These are phyloP conservation scores for Burhinus oedicnemus DNA, from an alignment of 2,113 vertebrate genomes.

Conservation along the genomic window DNA sequence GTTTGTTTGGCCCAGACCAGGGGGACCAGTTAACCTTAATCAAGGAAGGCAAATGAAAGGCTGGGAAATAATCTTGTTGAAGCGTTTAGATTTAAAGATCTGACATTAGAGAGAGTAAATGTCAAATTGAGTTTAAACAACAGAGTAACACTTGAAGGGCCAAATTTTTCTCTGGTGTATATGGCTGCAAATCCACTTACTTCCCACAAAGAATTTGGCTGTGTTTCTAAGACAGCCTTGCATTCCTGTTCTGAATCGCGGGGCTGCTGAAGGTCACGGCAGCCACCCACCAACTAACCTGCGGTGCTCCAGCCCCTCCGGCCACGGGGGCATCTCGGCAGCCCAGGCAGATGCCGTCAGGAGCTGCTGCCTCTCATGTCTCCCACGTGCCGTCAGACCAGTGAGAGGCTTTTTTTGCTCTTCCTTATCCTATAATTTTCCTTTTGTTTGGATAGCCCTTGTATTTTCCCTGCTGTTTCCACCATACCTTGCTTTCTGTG, in stretches of 20 bases:
- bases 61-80: neutral
- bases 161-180: neutral
- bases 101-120: conserved; percentile 57
- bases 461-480: neutral
- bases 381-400: neutral
- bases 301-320: neutral
- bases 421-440: neutral
- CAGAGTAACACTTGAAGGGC: neutral
- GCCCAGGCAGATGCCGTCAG: neutral
- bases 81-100: conserved; percentile 27
- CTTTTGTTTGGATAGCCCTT: neutral
- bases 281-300: neutral
- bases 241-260: rapidly evolving
- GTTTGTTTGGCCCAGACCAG: neutral
- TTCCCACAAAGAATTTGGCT: neutral
- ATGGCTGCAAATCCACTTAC: neutral
- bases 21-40: conserved; percentile 45
- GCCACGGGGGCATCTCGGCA: rapidly evolving
- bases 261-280: neutral
- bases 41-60: conserved; percentile 25
- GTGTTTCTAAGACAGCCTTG: neutral
- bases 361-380: neutral
- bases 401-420: neutral
- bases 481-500: neutral
- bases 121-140: conserved; percentile 50